Conservation (phyloP, 2,113 vertebrate species). For the Ailurus styani region DNA sequence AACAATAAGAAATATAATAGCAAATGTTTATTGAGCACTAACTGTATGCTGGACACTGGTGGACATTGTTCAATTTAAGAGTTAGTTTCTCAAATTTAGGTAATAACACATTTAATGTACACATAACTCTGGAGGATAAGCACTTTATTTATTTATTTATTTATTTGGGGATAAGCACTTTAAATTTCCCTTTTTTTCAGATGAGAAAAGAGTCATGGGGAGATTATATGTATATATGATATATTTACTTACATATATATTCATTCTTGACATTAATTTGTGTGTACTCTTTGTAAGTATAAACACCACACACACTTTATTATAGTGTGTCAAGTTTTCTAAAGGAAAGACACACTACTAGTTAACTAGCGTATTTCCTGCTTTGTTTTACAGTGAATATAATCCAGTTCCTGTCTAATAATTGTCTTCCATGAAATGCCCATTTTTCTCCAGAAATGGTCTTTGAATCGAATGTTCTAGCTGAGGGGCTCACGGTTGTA, state of each 20-base stretch:
- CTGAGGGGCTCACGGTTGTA: background rate
- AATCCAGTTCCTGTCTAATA: conserved; percentile 22
- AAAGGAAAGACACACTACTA: background rate
- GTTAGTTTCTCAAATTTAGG: background rate
- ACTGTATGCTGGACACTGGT: background rate
- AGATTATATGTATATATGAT: background rate
- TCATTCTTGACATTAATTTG: background rate
- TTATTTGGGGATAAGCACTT: background rate
- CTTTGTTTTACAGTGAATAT: background rate
- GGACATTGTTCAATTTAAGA: background rate
- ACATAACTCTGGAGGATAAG: background rate
- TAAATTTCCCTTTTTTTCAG: background rate
- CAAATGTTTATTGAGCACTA: background rate
- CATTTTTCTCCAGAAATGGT: conserved; percentile 36
- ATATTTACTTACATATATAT: background rate
- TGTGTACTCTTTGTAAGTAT: background rate
- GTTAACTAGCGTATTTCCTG: background rate
- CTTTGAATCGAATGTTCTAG: conserved; percentile 19
- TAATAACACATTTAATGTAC: background rate
- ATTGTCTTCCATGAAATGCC: background rate
- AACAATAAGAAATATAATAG: background rate
- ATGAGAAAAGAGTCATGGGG: background rate
- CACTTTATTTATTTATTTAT: background rate
- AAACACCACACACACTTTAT: background rate
- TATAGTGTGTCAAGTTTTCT: background rate